Conservation (phyloP, 1,140 invertebrate genomes). For the Ditylenchus dipsaci region DNA sequence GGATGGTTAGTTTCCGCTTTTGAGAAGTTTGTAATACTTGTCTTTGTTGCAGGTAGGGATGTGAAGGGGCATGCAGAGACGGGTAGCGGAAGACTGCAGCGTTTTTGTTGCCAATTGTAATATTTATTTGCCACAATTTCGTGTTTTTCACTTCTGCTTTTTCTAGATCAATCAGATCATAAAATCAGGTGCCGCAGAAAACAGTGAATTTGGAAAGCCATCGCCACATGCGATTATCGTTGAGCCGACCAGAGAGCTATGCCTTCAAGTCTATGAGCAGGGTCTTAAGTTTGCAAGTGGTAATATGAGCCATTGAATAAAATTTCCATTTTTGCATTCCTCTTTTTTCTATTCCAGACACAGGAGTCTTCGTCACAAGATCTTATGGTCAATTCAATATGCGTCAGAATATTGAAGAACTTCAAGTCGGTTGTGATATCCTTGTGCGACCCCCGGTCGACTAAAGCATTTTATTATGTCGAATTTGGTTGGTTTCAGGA, state of each 20-base stretch:
- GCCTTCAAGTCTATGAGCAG: constrained; percentile 70
- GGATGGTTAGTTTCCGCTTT: constrained; percentile 11
- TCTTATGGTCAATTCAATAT: constrained; percentile 18
- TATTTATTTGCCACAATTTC: constrained; percentile 2
- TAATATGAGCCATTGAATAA: neutral
- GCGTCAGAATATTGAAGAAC: constrained; percentile 8
- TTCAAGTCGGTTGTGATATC: constrained; percentile 18
- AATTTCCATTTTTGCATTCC: neutral
- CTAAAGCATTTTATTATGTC: constrained; percentile 16
- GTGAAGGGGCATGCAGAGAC: constrained; percentile 61
- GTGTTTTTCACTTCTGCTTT: neutral
- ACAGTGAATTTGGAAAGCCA: constrained; percentile 7
- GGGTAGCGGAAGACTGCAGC: constrained; percentile 80
- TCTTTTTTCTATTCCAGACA: constrained; percentile 1
- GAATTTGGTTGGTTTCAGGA: constrained; percentile 5
- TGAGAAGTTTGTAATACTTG: neutral
- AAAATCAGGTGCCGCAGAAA: constrained; percentile 64
- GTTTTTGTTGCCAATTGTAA: constrained; percentile 72
- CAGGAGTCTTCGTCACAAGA: constrained; percentile 21
- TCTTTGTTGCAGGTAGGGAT: constrained; percentile 6
- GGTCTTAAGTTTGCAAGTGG: constrained; percentile 26
- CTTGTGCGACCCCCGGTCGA: constrained; percentile 19
- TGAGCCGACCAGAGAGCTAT: constrained; percentile 82
- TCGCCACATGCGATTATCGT: constrained; percentile 69
- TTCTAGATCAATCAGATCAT: constrained; percentile 64